Conservation (phyloP, 1,140 invertebrate genomes). For the Galendromus occidentalis region DNA sequence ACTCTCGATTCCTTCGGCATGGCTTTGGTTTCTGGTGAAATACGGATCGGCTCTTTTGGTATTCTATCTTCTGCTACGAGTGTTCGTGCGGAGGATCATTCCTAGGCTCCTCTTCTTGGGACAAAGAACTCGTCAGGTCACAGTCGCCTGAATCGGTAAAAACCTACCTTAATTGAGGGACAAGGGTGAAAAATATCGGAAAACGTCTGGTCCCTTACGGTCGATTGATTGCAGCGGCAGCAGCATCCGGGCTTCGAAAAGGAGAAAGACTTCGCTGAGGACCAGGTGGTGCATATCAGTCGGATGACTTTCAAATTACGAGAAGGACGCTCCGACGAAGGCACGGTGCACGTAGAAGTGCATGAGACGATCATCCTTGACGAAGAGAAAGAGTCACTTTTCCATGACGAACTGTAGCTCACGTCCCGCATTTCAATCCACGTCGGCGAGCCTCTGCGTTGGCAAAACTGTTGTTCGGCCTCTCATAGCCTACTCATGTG, state of each 20-base stretch:
- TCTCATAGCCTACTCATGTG: too few species aligned
- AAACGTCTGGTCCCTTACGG: too few species aligned
- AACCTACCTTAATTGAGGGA: too few species aligned
- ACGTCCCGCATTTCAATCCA: too few species aligned
- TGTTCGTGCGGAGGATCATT: background rate
- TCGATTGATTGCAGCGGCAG: too few species aligned
- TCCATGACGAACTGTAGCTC: too few species aligned
- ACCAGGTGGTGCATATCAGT: background rate
- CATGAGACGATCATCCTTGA: background rate
- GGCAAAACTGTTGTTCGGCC: too few species aligned
- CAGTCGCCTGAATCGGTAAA: background rate
- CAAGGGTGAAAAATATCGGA: too few species aligned
- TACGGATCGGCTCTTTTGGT: background rate
- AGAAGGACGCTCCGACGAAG: background rate
- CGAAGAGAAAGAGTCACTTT: background rate
- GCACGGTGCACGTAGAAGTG: background rate
- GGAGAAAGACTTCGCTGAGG: background rate
- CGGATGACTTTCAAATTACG: background rate
- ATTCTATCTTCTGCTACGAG: background rate
- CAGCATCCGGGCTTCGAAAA: background rate
- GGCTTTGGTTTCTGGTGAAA: constrained; percentile 1
- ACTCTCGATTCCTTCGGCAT: background rate
- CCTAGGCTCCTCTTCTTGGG: constrained; percentile 1
- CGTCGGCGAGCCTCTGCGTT: too few species aligned
- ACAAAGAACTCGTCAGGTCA: constrained; percentile 2